Evolutionary conservation across 2,888 invertebrate genomes (phyloP), one percentile per base, ranked within the genome.

Genomic region (Sussaba pulchella): DNA sequence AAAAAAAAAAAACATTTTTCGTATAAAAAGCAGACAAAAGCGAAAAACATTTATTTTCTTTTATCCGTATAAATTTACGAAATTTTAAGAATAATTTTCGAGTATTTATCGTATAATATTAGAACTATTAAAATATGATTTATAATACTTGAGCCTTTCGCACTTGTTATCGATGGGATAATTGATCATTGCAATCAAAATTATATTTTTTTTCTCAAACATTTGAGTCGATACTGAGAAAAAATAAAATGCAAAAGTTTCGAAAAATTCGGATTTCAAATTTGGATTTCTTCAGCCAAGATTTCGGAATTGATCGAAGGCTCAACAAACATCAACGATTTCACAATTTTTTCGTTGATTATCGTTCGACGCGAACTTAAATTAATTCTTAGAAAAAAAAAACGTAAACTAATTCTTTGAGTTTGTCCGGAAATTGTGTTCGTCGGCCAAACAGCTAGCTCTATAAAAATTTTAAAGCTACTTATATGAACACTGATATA

Each of bases 101-200:
- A 61, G 61, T 61, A 61, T 61, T 61, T 61, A 61, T 61, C 61
- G 12, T 41, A 9, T 41, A 9, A 61, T 59, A 47, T 66, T 52
- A 52, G 57, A 39, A 41, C 14, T 59, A 4, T 47, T 54, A 59
- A 71, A 47, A 57, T 64, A 64, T 50, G 63, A 45, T 57, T 64
- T 64, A 47, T 81, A 81, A 81, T 81, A 81, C 81, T 81, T 64
- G 77, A 81, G 69, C 73, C 47, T 76, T 76, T 64, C n/a, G 73
- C 73, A 81, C 76, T 76, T 73, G 69, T 63, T 71, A 69, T 59
- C 72, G 69, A 69, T 73, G 76, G 64, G 73, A 81, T n/a, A n/a
- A n/a, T n/a, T n/a, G n/a, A n/a, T n/a, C n/a, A n/a, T n/a, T n/a
- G n/a, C n/a, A n/a, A n/a, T n/a, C n/a, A n/a, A n/a, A n/a, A n/a